Evolutionary conservation across 53 echinoderm and acorn worm species (phyloP), one percentile per base, ranked within the genome.

Genomic region (Luidia sarsii): DNA sequence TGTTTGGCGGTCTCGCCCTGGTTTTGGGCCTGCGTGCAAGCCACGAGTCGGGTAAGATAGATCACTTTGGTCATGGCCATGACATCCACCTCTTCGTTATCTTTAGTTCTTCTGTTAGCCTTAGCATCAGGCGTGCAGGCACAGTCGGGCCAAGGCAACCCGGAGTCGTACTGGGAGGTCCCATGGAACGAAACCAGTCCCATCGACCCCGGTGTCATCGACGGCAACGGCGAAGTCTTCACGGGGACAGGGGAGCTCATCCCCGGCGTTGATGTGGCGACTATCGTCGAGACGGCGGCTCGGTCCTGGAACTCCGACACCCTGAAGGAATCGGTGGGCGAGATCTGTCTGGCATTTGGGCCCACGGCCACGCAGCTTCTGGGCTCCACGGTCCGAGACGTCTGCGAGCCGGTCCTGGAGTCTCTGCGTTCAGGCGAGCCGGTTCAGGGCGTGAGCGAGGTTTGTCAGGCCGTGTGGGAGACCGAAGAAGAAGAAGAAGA

Each of bases 391-490:
- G 52, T 70, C 22, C 33, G 23, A 51, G 51, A 50, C 19, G 33
- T 70, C 2, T 70, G 70, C 36, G 34, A 70, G 5, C 70, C 51
- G 52, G 52, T 70, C n/a, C 23, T 70, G 33, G 50, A 70, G 20
- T 70, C 70, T 70, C 70, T 70, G 20, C 30, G 14, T 33, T 33
- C 70, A 20, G 70, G 35, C 3, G 34, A 51, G 8, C 51, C 48
- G 13, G 52, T 70, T 9, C 50, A 50, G 27, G 70, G 52, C n/a
- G 11, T 70, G 11, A 50, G 50, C 35, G 35, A 23, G 33, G 51
- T 52, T 24, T 70, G 70, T 41, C 50, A 70, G 19, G 70, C 33
- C 0, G 33, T 70, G 21, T 50, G 50, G 70, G 51, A 19, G 23
- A 51, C 25, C 33, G 16, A 50, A 32, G 70, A 70, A 20, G 70